Base-by-base conservation (phyloP, 2,797 vertebrate species). In the Lacerta viridis region DNA sequence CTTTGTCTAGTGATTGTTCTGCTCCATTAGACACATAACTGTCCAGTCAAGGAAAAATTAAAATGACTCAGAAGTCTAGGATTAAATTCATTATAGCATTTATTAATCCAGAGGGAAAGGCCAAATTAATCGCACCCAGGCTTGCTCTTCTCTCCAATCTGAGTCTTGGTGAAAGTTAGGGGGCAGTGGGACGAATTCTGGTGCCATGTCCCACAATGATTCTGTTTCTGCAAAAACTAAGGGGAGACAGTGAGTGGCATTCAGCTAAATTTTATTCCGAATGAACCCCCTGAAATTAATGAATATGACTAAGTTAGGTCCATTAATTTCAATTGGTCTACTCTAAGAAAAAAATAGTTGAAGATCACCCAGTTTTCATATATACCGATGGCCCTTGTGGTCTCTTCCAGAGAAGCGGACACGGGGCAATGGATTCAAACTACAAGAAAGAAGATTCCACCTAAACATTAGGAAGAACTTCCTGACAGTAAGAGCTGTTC, bases 31-130 rank as follows among this genome's bases (percentile, higher is more conserved):
- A 77, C 23, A 59, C 86, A 39, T 86, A 88, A 86, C 77, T 91
- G 71, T 87, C 91, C 39, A 85, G 88, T 86, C 77, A 74, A 88
- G 75, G 74, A 88, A 92, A 87, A 93, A 92, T 91, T 92, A 80
- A 93, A 92, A 92, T 90, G 36, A 83, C 75, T 94, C 61, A 2
- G 36, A 81, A 89, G 69, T 88, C 84, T 82, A 79, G 90, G 90
- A 93, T 85, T 72, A 69, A 93, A 91, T 96, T 94, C 91, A 94
- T 94, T 92, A 91, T 89, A 86, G 80, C 61, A 87, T 89, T 94
- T 89, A 91, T 86, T 92, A 80, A 86, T 83, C 59, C 88, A 59
- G 81, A 79, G 80, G 78, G 87, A 74, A 41, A 78, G 36, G 41
- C 36, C 64, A 78, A 75, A 90, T 90, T 84, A 72, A 68, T 91